These are phyloP conservation scores for Cettia cetti DNA, from an alignment of 2,113 vertebrate genomes.

Conservation along the genomic window DNA sequence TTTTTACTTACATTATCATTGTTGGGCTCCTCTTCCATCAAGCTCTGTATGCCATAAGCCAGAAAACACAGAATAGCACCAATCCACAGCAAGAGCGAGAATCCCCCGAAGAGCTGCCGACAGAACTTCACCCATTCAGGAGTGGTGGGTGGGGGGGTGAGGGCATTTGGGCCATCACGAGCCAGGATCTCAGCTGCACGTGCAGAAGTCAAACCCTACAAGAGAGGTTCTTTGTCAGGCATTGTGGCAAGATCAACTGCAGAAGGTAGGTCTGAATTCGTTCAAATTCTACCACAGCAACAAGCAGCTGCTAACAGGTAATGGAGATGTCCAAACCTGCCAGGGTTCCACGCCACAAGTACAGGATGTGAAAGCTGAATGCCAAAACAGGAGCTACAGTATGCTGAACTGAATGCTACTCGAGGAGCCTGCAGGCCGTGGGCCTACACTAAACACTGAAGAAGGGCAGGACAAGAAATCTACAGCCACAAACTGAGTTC, in stretches of 20 bases:
- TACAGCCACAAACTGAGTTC: not conserved
- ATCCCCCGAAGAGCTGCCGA: slow-evolving; percentile 93
- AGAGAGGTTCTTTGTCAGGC: not conserved
- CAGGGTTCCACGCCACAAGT: not conserved
- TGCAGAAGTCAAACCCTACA: slow-evolving; percentile 82
- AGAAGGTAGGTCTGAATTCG: not conserved
- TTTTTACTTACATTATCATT: slow-evolving; percentile 88
- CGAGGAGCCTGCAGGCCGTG: not conserved
- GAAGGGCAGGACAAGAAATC: not conserved
- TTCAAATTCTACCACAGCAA: not conserved
- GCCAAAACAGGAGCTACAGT: not conserved
- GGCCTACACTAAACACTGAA: not conserved
- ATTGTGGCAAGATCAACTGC: not conserved
- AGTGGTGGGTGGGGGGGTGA: slow-evolving; percentile 92
- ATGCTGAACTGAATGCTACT: not conserved
- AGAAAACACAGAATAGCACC: slow-evolving; percentile 94
- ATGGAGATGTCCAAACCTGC: not conserved
- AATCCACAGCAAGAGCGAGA: slow-evolving; percentile 95
- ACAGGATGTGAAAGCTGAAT: not conserved
- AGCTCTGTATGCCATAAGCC: slow-evolving; percentile 84
- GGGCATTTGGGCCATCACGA: slow-evolving; percentile 90
- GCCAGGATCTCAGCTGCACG: slow-evolving; percentile 90
- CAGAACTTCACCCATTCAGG: slow-evolving; percentile 98
- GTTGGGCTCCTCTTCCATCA: slow-evolving; percentile 78
- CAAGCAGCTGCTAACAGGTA: not conserved